Evolutionary conservation across 2,888 invertebrate species (phyloP), one percentile per base, ranked within the genome.

Genomic region (Orchestes rusci): DNA sequence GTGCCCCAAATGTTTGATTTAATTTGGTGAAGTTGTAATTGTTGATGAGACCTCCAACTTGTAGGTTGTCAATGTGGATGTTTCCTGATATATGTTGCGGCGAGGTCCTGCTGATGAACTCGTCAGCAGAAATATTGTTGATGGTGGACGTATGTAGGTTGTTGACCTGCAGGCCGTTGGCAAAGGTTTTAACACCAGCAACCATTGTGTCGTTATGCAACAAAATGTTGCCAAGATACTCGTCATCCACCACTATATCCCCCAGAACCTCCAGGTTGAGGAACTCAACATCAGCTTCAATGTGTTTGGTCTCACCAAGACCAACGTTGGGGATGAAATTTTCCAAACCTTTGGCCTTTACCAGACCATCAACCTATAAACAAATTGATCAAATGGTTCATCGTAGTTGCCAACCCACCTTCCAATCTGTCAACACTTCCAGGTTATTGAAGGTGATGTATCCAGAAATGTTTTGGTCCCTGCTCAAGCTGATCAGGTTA

Each of bases 391-490:
- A n/a, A n/a, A n/a, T n/a, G n/a, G n/a, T n/a, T n/a, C n/a, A n/a
- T n/a, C n/a, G n/a, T n/a, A n/a, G n/a, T n/a, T n/a, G n/a, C 16
- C 13, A 4, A 51, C 52, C 48, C 59, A 76, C 77, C 59, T 71
- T 62, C 3, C 78, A 58, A 33, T 56, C 59, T 55, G 71, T 71
- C 0, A 69, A 66, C 0, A 79, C 65, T 57, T 70, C 70, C 30
- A 79, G 60, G 52, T 75, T 64, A 8, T 69, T 64, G 48, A 80
- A 79, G 1, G 68, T 71, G 3, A 73, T 71, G 48, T 62, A 60
- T 1, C 73, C 68, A 1, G 64, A 53, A 5, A 73, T 50, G 50
- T 64, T 66, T 54, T 76, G 74, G 4, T 65, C 53, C 20, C 66
- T 66, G 10, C 66, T 60, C 1, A 75, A 50, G 1, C 71, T 71